phyloP scores from a whole-genome alignment of 2,113 vertebrate species.

The Sebastes schlegelii region DNA sequence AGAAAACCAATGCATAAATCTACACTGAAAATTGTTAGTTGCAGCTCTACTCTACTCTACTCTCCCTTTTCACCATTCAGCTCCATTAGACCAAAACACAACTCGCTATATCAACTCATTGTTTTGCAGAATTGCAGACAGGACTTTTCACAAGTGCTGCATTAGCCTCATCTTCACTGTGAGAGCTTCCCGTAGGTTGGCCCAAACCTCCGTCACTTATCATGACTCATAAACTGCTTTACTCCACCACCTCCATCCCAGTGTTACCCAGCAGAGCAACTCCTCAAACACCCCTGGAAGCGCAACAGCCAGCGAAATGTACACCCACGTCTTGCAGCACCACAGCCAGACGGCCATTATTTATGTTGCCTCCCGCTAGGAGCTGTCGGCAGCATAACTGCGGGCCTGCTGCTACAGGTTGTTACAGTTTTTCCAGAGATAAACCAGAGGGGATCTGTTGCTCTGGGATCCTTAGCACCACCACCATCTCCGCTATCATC shows the following conservation, averaged over 20 bases:
- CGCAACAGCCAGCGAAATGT: conserved; percentile 21
- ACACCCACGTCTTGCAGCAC: conserved; percentile 32
- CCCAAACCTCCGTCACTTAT: conserved; percentile 19
- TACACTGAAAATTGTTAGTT: not conserved
- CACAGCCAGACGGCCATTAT: conserved; percentile 44
- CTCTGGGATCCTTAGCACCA: conserved; percentile 40
- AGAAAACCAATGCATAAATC: not conserved
- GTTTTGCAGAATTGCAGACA: not conserved
- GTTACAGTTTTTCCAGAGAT: conserved; percentile 43
- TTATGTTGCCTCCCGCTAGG: conserved; percentile 48
- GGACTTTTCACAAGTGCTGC: not conserved
- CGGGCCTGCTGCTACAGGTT: conserved; percentile 62
- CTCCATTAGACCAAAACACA: conserved; percentile 10
- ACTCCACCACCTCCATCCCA: conserved; percentile 26
- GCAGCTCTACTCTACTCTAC: not conserved
- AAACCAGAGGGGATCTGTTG: conserved; percentile 33
- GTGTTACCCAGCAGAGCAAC: conserved; percentile 5
- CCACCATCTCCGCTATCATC: conserved; percentile 65
- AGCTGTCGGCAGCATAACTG: conserved; percentile 48
- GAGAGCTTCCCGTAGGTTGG: not conserved
- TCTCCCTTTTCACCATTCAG: not conserved
- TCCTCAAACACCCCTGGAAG: conserved; percentile 36
- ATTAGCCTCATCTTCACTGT: conserved; percentile 1
- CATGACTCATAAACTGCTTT: conserved; percentile 29
- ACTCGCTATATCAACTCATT: not conserved